phyloP scores from a whole-genome alignment of 2,797 vertebrate genomes.

The Staurois parvus region DNA sequence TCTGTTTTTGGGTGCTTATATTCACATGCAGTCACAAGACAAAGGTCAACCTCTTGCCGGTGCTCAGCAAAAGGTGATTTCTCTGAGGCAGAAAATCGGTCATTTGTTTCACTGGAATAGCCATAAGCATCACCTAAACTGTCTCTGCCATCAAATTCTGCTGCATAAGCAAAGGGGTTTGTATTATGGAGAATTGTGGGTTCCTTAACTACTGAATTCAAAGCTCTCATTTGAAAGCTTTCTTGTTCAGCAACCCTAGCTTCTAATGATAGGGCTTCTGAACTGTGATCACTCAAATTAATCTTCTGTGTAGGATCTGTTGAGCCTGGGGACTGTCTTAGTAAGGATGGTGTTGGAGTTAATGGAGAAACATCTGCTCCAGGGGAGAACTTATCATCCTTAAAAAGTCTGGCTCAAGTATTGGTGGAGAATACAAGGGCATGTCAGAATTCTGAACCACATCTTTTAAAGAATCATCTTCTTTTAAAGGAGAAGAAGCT shows the following conservation, averaged over 20 bases:
- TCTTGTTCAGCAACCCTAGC: conserved; percentile 69
- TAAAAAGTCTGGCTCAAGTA: conserved; percentile 75
- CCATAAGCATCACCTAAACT: conserved; percentile 67
- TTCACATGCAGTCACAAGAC: conserved; percentile 92
- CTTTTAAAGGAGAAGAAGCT: conserved; percentile 80
- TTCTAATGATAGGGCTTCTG: conserved; percentile 59
- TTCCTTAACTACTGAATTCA: conserved; percentile 67
- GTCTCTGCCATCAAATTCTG: conserved; percentile 76
- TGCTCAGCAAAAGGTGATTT: conserved; percentile 75
- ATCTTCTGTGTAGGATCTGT: conserved; percentile 73
- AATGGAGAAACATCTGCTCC: conserved; percentile 82
- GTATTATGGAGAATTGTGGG: conserved; percentile 72
- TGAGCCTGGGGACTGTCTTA: conserved; percentile 76
- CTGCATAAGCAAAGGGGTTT: conserved; percentile 65
- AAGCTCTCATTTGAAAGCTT: conserved; percentile 69
- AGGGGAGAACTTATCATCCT: conserved; percentile 78
- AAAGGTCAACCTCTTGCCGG: conserved; percentile 91
- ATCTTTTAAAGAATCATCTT: conserved; percentile 74
- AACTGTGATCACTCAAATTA: conserved; percentile 33
- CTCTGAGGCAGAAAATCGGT: conserved; percentile 67
- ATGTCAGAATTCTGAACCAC: conserved; percentile 76
- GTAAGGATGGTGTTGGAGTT: conserved; percentile 77
- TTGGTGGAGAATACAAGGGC: conserved; percentile 76
- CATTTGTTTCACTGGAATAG: conserved; percentile 71
- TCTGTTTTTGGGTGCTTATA: conserved; percentile 96